phyloP scores from a whole-genome alignment of 1,140 invertebrate genomes.

The Phenacoccus solenopsis region DNA sequence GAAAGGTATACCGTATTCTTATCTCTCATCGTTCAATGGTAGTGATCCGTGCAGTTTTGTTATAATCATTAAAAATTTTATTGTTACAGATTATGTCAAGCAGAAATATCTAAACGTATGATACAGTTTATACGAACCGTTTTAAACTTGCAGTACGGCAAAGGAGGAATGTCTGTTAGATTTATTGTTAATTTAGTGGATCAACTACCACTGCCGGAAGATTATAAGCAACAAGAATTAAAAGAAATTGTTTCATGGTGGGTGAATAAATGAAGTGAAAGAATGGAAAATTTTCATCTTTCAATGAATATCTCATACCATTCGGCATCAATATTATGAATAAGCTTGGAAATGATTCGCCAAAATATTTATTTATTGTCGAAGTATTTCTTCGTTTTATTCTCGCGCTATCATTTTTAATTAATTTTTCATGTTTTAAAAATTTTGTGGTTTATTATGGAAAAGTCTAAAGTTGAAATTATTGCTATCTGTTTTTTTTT shows the following conservation, averaged over 20 bases:
- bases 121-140: conserved; percentile 41
- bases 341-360: no score
- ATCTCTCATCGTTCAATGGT: no score
- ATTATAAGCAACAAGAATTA: conserved; percentile 49
- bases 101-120: conserved; percentile 48
- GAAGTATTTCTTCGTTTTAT: no score
- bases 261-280: conserved; percentile 3
- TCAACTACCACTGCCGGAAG: conserved; percentile 48
- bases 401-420: no score
- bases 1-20: conserved; percentile 42
- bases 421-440: no score
- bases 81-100: conserved; percentile 42
- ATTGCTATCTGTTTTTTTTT: no score
- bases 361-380: no score
- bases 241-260: conserved; percentile 27
- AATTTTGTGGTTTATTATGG: no score
- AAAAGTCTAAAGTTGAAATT: no score
- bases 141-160: conserved; percentile 36
- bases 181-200: conserved; percentile 40
- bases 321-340: no score
- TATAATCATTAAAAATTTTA: conserved; percentile 1
- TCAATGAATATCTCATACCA: no score
- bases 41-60: neutral
- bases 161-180: conserved; percentile 36
- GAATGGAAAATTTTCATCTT: no score